phyloP scores from a whole-genome alignment of 2,888 invertebrate species.

The Lasioglossum villosulum region DNA sequence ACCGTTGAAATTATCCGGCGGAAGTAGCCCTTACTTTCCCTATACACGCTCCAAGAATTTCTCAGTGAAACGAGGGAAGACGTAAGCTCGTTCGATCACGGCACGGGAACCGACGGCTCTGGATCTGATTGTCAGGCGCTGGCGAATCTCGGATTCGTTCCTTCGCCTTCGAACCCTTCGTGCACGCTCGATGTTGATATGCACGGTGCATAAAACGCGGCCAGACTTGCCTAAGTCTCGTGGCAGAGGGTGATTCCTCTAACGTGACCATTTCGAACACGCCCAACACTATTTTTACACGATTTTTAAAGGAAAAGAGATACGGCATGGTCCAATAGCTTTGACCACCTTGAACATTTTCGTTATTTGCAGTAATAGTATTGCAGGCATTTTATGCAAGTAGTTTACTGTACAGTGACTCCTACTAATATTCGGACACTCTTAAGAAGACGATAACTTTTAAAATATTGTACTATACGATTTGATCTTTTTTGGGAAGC shows the following conservation, averaged over 20 bases:
- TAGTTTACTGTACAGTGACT: no score
- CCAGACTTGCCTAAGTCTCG: neutral
- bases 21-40: conserved; percentile 63
- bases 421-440: no score
- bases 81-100: conserved; percentile 19
- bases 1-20: conserved; percentile 65
- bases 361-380: no score
- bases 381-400: no score
- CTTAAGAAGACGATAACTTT: no score
- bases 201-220: neutral
- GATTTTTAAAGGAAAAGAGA: no score
- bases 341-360: no score
- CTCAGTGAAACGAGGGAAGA: conserved; percentile 29
- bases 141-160: neutral
- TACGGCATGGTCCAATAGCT: no score
- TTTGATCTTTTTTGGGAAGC: no score
- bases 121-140: neutral
- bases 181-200: neutral
- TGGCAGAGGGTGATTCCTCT: neutral
- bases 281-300: no score
- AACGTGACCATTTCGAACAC: no score
- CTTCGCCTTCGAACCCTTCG: neutral
- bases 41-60: conserved; percentile 55
- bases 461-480: no score
- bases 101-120: conserved; percentile 1